Evolutionary conservation across 1,140 invertebrate genomes (phyloP), one percentile per base, ranked within the genome.

Genomic region (Wiebesia pumilae): DNA sequence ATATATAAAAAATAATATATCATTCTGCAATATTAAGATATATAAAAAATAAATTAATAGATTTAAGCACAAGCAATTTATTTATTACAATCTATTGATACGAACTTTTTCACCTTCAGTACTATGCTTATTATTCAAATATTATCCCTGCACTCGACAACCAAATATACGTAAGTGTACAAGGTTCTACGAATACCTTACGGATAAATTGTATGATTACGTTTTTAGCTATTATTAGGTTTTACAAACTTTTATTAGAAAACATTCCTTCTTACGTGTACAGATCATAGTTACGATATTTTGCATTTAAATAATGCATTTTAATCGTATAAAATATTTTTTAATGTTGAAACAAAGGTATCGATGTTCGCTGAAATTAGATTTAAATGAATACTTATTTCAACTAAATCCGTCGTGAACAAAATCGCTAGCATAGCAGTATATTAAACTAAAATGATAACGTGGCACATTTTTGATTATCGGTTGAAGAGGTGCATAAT

Each of bases 381-480:
- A 54, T 54, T 54, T 1, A 7, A 10, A 54, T 54, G 14, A 54
- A 62, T 3, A 62, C 24, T 62, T 27, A 14, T 27, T 62, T 62
- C 10, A 62, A 62, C 24, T 27, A 27, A 27, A 10, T 27, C 1
- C 27, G 24, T 27, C 27, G 27, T 62, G 24, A 6, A 62, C 3
- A 62, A 62, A 62, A 62, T 62, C 24, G 58, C 58, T 62, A 62
- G 6, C 58, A 27, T 62, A 62, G 58, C 58, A 62, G 58, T 62
- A 27, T 12, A 77, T 43, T 77, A n/a, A 3, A 47, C 6, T 19
- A n/a, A 79, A 85, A 54, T 38, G 16, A 14, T 79, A 77, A 43
- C 19, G 58, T 79, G 83, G 83, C 58, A 85, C 83, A 80, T 79
- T 85, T 85, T 85, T 85, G 83, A 85, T 85, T 85, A 85, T 81